Evolutionary conservation across 2,797 vertebrate genomes (phyloP), one percentile per base, ranked within the genome.

Genomic region (Peromyscus nudipes): DNA sequence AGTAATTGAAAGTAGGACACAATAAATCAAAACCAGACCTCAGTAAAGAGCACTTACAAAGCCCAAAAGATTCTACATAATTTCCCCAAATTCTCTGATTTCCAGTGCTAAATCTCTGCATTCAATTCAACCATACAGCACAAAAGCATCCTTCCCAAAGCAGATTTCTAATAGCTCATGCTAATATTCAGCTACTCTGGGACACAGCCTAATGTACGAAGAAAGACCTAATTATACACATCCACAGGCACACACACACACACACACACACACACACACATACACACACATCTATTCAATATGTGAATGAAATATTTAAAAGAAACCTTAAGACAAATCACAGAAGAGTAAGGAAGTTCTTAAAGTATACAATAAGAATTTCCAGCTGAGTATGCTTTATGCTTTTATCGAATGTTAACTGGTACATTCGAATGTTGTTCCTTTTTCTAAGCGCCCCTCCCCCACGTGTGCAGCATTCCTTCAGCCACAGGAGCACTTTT

Each of bases 141-240:
- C 67, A 76, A 89, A 89, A 75, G 79, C 67, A 92, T 97, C 37
- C 92, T 96, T 97, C 76, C 94, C 69, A 91, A 1, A 4, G 92
- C 87, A 97, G 67, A 96, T 92, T 71, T 67, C 95, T 92, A 89
- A 90, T 34, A 87, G 80, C 16, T 27, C 23, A 88, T n/a, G 31
- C 17, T 19, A 49, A 40, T 80, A 64, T 67, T 92, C 89, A 77
- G 43, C 34, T 90, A 60, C 40, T 82, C 37, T 81, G 2, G 10
- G 4, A 2, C 49, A 67, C n/a, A 43, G 43, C 34, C 34, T 94
- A 76, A 94, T 27, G 43, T 8, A 52, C 10, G 67, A 23, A 87
- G 4, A 55, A 4, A 82, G 11, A 76, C 57, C 27, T 84, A 81
- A 23, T 23, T 76, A 83, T 25, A 90, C 13, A 34, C 3, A 21